Base-by-base conservation (phyloP, 1,140 invertebrate genomes). In the Marisa cornuarietis region DNA sequence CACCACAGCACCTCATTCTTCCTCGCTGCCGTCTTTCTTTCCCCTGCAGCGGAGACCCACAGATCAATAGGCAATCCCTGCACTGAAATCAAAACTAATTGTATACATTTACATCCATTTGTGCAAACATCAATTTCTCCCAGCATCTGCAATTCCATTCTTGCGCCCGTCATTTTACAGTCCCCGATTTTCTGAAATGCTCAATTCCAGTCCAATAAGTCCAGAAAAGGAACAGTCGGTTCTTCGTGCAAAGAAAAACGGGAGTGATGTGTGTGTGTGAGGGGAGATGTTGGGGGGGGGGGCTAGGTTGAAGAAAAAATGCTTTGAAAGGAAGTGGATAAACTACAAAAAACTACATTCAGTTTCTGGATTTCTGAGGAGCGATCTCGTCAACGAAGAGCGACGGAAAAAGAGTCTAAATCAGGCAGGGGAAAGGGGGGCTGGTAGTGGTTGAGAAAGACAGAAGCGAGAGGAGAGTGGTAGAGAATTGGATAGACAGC, bases 41-140 rank as follows among this genome's bases (percentile, higher is more conserved):
- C 16, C 54, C 31, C 54, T 58, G 11, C 16, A 58, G 54, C 16
- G 11, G 54, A 58, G 54, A 8, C 54, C 54, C 54, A 58, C 54
- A 58, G 54, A 58, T 58, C 54, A 58, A 58, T 58, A 58, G 16
- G 11, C 75, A 77, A 77, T 77, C 75, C 75, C 49, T 8, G 75
- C 63, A 68, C 42, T 63, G 42, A 77, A 68, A 77, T 77, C 61
- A 77, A 77, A 77, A 77, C 75, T 77, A 63, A 77, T 77, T 77
- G 75, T 77, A 77, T 77, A 77, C 75, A 77, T 77, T 77, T 77
- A 77, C 75, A 77, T 77, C 75, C 75, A 77, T 77, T 77, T 77
- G 75, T 77, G 75, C 75, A 77, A 77, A 77, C 75, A 77, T 77
- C 75, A 69, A 69, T 77, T 68, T 63, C 63, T 54, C 63, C 62